Base-by-base conservation (phyloP, 2,888 invertebrate species). In the Phaedon cochleariae region DNA sequence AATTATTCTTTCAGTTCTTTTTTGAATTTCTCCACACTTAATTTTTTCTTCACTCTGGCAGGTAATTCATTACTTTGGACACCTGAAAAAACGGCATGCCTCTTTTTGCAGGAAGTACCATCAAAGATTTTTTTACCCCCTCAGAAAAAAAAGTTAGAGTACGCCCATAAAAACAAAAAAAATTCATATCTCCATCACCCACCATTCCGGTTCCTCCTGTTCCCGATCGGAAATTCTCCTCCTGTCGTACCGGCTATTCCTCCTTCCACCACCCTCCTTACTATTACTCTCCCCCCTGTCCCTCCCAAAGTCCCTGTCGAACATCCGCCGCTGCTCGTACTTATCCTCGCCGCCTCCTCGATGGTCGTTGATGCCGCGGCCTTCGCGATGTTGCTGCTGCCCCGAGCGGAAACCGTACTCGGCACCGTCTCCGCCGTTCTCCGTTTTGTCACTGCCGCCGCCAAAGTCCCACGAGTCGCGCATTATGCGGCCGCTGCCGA, bases 401-500 rank as follows among this genome's bases (percentile, higher is more conserved):
- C 73, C 75, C 22, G 73, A 69, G 51, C 75, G 64, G 59, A 71
- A 75, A 31, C 67, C 65, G 64, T 70, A 74, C 52, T 77, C 76
- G 63, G 69, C 20, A 12, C 61, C 20, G 17, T 31, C 18, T 4
- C 12, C 10, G 41, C 17, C 26, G n/a, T 22, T 12, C 60, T 69
- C 26, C 26, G 26, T 5, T 26, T 26, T 7, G 46, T 68, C 73
- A 15, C 65, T 67, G 59, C 75, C 77, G 41, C 77, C 77, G 60
- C 62, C 65, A 64, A 71, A 75, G 60, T 79, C 79, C 75, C 77
- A 77, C 18, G 74, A 65, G 63, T 77, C 79, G 45, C 80, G 91
- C 87, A 84, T 90, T 68, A 96, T 90, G 9, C 96, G 90, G 0
- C 96, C 95, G 75, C 95, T 95, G 4, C 95, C 95, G 77, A 95